These are phyloP conservation scores for Irena cyanogastra DNA, from an alignment of 2,113 vertebrate genomes.

Conservation along the genomic window DNA sequence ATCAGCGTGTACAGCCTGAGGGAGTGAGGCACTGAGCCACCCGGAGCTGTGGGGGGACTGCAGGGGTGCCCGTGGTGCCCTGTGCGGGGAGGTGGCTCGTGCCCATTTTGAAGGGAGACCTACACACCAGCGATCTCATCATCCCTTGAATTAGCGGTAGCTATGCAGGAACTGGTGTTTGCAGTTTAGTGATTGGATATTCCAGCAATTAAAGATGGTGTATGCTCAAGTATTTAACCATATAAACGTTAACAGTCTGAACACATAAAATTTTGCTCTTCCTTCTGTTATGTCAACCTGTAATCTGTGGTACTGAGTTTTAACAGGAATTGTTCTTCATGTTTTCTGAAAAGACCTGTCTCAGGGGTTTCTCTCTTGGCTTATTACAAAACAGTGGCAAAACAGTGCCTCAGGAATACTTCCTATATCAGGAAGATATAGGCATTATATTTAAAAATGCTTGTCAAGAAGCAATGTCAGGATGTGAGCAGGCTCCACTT, in stretches of 20 bases:
- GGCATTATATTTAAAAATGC: background rate
- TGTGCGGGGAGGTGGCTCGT: background rate
- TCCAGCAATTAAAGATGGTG: background rate
- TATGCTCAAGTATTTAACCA: background rate
- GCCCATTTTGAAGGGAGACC: background rate
- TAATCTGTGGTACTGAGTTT: background rate
- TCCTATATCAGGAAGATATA: background rate
- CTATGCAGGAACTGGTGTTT: background rate
- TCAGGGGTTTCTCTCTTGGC: background rate
- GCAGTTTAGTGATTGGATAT: background rate
- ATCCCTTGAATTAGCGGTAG: background rate
- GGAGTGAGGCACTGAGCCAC: background rate
- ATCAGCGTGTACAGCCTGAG: rapidly evolving
- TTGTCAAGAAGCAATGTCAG: background rate
- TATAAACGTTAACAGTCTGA: background rate
- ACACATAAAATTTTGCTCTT: background rate
- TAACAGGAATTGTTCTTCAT: background rate
- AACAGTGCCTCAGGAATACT: background rate
- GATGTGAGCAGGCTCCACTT: background rate
- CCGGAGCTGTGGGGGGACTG: background rate
- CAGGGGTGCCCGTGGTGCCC: rapidly evolving
- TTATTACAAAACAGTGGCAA: background rate
- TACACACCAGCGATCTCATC: background rate
- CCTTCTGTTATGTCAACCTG: background rate
- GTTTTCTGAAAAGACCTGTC: background rate